A percentile compares a stretch with the other conserved stretches of the same genome.
phyloP scores from a whole-genome alignment of 37 sponge, comb jelly and placozoan species.

The Lycopodina hypogea region DNA sequence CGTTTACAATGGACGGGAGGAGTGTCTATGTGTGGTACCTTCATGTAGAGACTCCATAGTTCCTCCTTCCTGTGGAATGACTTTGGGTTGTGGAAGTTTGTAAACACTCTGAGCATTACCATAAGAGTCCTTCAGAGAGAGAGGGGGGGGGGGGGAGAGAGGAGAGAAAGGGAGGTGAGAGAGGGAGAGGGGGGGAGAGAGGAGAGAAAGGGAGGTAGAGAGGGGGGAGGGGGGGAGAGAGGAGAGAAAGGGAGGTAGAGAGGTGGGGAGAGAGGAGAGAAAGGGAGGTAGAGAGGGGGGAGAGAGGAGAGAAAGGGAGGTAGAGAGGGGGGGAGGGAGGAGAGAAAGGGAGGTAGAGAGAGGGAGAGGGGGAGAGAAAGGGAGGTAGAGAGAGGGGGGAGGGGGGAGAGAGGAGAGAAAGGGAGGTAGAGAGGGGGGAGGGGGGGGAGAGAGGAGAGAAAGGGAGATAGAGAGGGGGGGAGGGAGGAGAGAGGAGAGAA shows the following conservation, averaged over 20 bases:
- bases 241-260: neutral
- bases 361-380: no score
- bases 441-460: neutral
- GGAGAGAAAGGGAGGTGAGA: neutral
- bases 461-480: no score
- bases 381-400: neutral
- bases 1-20: no score
- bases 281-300: no score
- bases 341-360: neutral
- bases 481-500: neutral
- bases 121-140: constrained; percentile 51
- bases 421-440: neutral
- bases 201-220: no score
- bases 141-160: neutral
- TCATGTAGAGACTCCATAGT: constrained; percentile 58
- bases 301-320: no score
- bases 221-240: neutral
- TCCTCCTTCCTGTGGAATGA: constrained; percentile 64
- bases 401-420: neutral
- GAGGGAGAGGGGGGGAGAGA: neutral
- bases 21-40: no score
- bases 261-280: no score
- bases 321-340: no score
- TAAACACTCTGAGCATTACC: constrained; percentile 65
- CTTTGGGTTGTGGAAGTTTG: constrained; percentile 75